Evolutionary conservation across 2,888 invertebrate genomes (phyloP).

Genomic region (Nomada flava): DNA sequence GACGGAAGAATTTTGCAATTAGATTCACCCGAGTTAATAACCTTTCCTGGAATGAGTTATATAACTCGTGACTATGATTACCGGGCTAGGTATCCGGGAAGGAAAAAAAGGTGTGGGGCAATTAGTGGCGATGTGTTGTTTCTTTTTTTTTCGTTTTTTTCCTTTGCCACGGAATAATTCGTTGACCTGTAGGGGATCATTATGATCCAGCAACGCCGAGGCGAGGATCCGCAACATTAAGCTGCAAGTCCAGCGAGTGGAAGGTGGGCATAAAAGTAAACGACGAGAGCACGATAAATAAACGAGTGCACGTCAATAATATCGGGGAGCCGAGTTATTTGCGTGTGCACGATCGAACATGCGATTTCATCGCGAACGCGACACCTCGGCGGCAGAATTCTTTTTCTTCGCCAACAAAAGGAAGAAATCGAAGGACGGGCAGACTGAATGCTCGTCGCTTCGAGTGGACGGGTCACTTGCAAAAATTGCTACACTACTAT

Average conservation of each 20-base stretch:
- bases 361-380: constrained; percentile 24
- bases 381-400: neutral
- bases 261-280: constrained; percentile 5
- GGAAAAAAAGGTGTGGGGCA: constrained; percentile 6
- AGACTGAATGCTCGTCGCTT: neutral
- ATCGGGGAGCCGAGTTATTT: constrained; percentile 21
- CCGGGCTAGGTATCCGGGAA: neutral
- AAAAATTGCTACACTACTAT: neutral
- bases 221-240: constrained; percentile 10
- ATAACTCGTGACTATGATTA: neutral
- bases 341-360: constrained; percentile 12
- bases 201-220: constrained; percentile 7
- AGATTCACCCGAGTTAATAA: no score
- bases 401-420: neutral
- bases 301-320: constrained; percentile 35
- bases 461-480: neutral
- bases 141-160: neutral
- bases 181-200: constrained; percentile 14
- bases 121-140: neutral
- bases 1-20: no score
- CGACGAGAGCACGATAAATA: constrained; percentile 27
- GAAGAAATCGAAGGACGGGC: neutral
- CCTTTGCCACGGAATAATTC: neutral
- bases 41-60: no score
- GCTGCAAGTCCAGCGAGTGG: neutral